phyloP scores from a whole-genome alignment of 2,888 invertebrate species.

The Desoria tigrina region DNA sequence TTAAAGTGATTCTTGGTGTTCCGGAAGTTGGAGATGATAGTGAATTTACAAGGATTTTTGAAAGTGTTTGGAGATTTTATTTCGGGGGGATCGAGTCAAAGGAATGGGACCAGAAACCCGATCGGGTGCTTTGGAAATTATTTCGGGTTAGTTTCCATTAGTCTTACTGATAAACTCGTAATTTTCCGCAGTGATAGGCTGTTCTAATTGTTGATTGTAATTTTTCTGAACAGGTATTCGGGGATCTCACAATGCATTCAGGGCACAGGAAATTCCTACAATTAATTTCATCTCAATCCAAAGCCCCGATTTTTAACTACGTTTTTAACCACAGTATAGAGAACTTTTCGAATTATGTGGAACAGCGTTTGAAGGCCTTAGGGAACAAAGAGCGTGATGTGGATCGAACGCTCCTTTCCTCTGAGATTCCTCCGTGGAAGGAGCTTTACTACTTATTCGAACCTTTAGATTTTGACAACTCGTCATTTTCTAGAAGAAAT shows the following conservation, averaged over 20 bases:
- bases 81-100: slow-evolving; percentile 37
- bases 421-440: slow-evolving; percentile 37
- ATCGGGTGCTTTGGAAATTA: slow-evolving; percentile 28
- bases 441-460: slow-evolving; percentile 41
- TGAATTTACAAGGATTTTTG: slow-evolving; percentile 39
- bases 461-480: slow-evolving; percentile 24
- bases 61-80: slow-evolving; percentile 50
- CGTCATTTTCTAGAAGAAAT: not conserved
- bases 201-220: not conserved
- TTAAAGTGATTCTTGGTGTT: slow-evolving; percentile 36
- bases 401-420: slow-evolving; percentile 26
- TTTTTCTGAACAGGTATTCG: slow-evolving; percentile 37
- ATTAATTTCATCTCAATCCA: slow-evolving; percentile 19
- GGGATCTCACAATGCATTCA: slow-evolving; percentile 42
- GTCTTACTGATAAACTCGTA: not conserved
- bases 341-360: slow-evolving; percentile 17
- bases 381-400: slow-evolving; percentile 12
- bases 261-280: slow-evolving; percentile 41
- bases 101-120: slow-evolving; percentile 20
- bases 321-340: slow-evolving; percentile 37
- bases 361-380: slow-evolving; percentile 6
- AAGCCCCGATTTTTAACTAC: slow-evolving; percentile 40
- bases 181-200: not conserved
- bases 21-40: slow-evolving; percentile 26
- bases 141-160: slow-evolving; percentile 26